phyloP scores from a whole-genome alignment of 2,113 vertebrate genomes.

The Meriones unguiculatus region DNA sequence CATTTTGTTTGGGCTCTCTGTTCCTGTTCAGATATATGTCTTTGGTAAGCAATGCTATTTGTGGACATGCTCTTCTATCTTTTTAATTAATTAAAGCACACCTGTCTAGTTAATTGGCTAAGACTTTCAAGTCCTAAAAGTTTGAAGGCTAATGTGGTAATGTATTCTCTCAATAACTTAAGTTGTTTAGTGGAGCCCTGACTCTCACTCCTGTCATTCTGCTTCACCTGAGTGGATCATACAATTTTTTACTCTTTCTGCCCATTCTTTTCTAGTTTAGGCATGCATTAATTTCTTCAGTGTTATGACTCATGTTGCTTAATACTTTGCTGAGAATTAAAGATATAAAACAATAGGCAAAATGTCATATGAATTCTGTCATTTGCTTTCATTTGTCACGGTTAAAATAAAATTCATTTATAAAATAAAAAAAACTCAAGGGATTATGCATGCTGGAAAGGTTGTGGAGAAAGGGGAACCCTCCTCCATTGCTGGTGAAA shows the following conservation, averaged over 20 bases:
- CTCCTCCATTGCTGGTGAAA: too few species aligned
- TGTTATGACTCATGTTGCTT: background rate
- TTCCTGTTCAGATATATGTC: background rate
- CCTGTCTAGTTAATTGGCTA: conserved; percentile 1
- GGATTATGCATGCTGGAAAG: too few species aligned
- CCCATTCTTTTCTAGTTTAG: background rate
- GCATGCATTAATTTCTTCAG: background rate
- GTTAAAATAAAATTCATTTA: background rate
- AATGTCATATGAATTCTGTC: background rate
- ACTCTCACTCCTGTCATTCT: background rate
- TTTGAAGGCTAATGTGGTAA: background rate
- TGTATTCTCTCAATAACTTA: background rate
- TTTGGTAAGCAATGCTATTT: background rate
- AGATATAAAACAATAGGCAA: background rate
- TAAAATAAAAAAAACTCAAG: background rate
- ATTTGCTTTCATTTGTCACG: background rate
- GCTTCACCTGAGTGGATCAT: background rate
- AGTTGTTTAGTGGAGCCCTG: background rate
- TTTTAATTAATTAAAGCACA: background rate
- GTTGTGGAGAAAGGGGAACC: too few species aligned
- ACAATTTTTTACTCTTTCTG: background rate
- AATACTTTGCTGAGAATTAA: background rate
- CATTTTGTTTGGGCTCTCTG: background rate
- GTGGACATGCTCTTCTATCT: background rate
- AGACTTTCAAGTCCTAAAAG: background rate